These are phyloP conservation scores for Portevinia maculata DNA, from an alignment of 2,888 invertebrate genomes.

Conservation along the genomic window DNA sequence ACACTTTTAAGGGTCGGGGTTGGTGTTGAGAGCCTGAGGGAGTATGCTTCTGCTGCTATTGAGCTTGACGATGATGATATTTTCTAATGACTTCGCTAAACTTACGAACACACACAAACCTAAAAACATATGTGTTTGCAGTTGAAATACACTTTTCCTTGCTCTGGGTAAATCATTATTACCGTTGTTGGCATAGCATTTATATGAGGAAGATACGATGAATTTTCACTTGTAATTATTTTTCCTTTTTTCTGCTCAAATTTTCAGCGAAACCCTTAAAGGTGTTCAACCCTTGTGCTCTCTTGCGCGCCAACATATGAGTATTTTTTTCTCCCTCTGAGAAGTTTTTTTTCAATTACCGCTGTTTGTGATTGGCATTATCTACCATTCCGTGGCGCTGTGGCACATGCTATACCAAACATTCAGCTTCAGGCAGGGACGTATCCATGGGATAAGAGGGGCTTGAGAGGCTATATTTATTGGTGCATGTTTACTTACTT, in stretches of 20 bases:
- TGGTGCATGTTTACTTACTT: too few relatives aligned
- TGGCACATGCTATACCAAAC: too few relatives aligned
- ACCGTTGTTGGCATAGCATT: slow-evolving; percentile 28
- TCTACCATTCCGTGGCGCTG: too few relatives aligned
- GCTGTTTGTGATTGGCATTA: slow-evolving; percentile 32
- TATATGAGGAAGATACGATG: slow-evolving; percentile 11
- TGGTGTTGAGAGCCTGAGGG: slow-evolving; percentile 8
- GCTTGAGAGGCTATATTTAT: too few relatives aligned
- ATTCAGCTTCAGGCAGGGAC: too few relatives aligned
- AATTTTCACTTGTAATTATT: slow-evolving; percentile 55
- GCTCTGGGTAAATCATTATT: not conserved
- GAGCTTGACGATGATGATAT: slow-evolving; percentile 16
- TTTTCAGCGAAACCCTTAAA: slow-evolving; percentile 38
- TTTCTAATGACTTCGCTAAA: slow-evolving; percentile 37
- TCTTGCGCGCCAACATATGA: not conserved
- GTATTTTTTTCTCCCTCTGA: not conserved
- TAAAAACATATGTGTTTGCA: not conserved
- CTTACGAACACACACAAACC: not conserved
- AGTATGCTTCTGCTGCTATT: slow-evolving; percentile 2
- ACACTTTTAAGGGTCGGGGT: slow-evolving; percentile 17
- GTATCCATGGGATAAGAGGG: too few relatives aligned
- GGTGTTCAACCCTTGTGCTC: not conserved
- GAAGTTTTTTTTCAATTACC: too few relatives aligned
- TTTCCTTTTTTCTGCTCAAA: not conserved
- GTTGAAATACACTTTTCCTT: not conserved